These are phyloP conservation scores for Pristionchus entomophagus DNA, from an alignment of 2,888 invertebrate species.

Conservation along the genomic window DNA sequence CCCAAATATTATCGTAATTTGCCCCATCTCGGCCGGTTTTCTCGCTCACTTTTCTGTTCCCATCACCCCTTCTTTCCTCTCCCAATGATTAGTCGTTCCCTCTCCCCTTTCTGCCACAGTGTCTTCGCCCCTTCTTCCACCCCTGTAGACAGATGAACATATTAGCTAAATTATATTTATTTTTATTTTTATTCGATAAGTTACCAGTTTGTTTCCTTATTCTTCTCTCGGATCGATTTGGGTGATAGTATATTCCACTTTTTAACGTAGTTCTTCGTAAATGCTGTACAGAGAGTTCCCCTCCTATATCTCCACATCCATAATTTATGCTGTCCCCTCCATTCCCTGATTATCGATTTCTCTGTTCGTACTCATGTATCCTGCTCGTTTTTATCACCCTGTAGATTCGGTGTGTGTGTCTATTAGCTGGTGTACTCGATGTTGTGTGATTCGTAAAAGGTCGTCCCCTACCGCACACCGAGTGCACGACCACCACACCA, in stretches of 20 bases:
- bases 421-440: neutral
- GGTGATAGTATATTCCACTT: constrained; percentile 1
- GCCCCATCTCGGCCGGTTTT: neutral
- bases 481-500: constrained; percentile 6
- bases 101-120: neutral
- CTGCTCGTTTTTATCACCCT: neutral
- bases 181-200: neutral
- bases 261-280: neutral
- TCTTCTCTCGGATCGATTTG: constrained; percentile 14
- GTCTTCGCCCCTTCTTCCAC: neutral
- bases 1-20: neutral
- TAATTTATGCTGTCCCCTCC: constrained; percentile 18
- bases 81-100: neutral
- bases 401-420: constrained; percentile 26
- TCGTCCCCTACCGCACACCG: neutral
- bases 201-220: neutral
- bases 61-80: neutral
- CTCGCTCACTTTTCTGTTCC: too few relatives aligned
- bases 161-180: constrained; percentile 25
- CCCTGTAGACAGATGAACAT: constrained; percentile 29
- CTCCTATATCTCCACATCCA: neutral
- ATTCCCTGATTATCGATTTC: constrained; percentile 9
- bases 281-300: constrained; percentile 41
- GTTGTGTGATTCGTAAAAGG: constrained; percentile 23
- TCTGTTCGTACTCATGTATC: constrained; percentile 6